These are phyloP conservation scores for Paguma larvata DNA, from an alignment of 2,797 vertebrate genomes.

Conservation along the genomic window DNA sequence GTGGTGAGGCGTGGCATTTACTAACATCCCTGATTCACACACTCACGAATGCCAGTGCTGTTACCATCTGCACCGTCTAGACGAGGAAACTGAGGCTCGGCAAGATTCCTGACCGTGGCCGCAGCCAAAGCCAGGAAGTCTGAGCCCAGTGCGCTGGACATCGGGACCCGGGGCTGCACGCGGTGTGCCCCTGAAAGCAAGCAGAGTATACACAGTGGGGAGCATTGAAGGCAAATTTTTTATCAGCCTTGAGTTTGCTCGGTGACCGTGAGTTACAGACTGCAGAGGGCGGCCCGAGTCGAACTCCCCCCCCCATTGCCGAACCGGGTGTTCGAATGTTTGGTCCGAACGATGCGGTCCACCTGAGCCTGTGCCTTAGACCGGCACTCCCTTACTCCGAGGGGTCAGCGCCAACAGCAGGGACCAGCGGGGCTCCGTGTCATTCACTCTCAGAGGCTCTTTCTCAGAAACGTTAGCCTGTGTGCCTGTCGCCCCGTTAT, in stretches of 20 bases:
- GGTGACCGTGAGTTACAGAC: background rate
- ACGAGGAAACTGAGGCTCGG: background rate
- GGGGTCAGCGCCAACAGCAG: background rate
- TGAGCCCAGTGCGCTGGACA: accelerated
- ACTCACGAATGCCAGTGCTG: accelerated
- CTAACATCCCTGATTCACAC: accelerated
- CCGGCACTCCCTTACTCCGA: too few relatives aligned
- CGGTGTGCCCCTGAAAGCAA: background rate
- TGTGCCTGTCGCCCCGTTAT: accelerated
- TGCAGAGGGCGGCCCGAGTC: accelerated
- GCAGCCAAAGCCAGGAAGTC: background rate
- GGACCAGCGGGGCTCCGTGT: background rate
- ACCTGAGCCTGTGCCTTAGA: background rate
- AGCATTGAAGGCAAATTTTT: background rate
- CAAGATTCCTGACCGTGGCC: background rate
- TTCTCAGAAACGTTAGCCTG: background rate
- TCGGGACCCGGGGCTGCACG: background rate
- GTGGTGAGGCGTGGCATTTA: accelerated
- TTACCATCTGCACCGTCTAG: background rate
- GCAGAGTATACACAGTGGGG: accelerated
- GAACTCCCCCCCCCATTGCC: accelerated
- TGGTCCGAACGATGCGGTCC: background rate
- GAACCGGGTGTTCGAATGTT: background rate
- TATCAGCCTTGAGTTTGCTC: background rate
- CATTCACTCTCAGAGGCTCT: accelerated